These are phyloP conservation scores for Dolichallabes microphthalmus DNA, from an alignment of 2,113 vertebrate species.

Conservation along the genomic window DNA sequence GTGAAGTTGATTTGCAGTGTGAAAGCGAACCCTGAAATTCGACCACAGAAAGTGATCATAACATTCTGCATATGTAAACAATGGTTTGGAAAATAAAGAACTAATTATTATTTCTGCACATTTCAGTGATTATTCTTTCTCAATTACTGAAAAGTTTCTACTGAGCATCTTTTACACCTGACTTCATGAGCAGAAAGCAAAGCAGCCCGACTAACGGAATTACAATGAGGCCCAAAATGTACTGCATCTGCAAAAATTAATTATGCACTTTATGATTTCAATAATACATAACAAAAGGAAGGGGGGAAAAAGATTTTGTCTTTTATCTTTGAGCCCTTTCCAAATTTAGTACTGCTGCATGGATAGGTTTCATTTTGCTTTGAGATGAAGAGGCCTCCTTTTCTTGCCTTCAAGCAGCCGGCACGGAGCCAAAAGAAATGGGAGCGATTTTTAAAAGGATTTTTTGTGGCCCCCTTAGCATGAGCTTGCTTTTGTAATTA, in stretches of 20 bases:
- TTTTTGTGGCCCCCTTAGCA: slow-evolving; percentile 61
- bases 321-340: slow-evolving; percentile 63
- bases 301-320: slow-evolving; percentile 48
- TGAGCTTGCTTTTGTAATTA: slow-evolving; percentile 82
- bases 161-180: slow-evolving; percentile 42
- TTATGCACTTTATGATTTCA: slow-evolving; percentile 71
- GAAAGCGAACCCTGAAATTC: background rate
- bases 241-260: slow-evolving; percentile 70
- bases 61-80: background rate
- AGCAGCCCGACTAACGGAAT: slow-evolving; percentile 44
- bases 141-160: slow-evolving; percentile 18
- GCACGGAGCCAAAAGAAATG: slow-evolving; percentile 58
- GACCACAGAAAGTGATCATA: background rate
- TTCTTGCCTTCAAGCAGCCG: slow-evolving; percentile 53
- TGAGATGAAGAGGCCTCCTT: slow-evolving; percentile 60
- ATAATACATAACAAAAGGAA: slow-evolving; percentile 59
- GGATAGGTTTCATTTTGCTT: slow-evolving; percentile 65
- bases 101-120: background rate
- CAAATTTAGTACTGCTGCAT: slow-evolving; percentile 71
- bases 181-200: slow-evolving; percentile 20
- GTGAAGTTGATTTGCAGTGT: background rate
- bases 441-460: slow-evolving; percentile 39
- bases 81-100: background rate
- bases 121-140: background rate
- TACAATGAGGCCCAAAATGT: slow-evolving; percentile 52